Base-by-base conservation (phyloP, 2,888 invertebrate species). In the Noctua janthe region DNA sequence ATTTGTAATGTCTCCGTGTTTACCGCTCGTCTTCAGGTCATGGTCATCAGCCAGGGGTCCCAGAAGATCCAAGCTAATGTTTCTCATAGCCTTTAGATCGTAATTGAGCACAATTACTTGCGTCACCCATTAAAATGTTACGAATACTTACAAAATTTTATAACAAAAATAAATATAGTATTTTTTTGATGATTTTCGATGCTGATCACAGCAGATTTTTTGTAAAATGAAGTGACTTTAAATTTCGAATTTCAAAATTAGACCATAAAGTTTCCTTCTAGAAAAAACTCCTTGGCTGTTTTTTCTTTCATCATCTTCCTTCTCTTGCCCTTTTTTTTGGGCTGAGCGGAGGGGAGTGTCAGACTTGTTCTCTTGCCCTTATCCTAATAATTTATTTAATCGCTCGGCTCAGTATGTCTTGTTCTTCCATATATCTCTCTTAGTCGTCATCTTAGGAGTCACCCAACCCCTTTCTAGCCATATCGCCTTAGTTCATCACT, bases 61-160 rank as follows among this genome's bases (percentile, higher is more conserved):
- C 23, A 74, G n/a, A 35, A 20, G 20, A 13, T n/a, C 13, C 6
- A 54, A 54, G 17, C 23, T 11, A 29, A 15, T 74, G 4, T 54
- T 74, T 23, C 6, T 17, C 29, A 43, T 39, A 35, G 23, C 17
- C 47, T 76, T 2, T 23, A 54, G 20, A n/a, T 69, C 6, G 0
- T 35, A 64, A 35, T 17, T 35, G n/a, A 62, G 7, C 8, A 10
- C 7, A 47, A 51, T 51, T 11, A 39, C 8, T 23, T 54, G 13
- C 5, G 0, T 47, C 17, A 6, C 8, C n/a, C 3, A 20, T 15
- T 13, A 49, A 13, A 66, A 29, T 7, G 17, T 69, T 20, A 23
- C 8, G 62, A 29, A 54, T 56, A 86, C 82, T 82, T 76, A 81
- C 74, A 69, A 77, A 66, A 20, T 74, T 86, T 88, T 86, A 74